phyloP scores from a whole-genome alignment of 2,797 vertebrate species.

The Notoglanidium macrostoma region DNA sequence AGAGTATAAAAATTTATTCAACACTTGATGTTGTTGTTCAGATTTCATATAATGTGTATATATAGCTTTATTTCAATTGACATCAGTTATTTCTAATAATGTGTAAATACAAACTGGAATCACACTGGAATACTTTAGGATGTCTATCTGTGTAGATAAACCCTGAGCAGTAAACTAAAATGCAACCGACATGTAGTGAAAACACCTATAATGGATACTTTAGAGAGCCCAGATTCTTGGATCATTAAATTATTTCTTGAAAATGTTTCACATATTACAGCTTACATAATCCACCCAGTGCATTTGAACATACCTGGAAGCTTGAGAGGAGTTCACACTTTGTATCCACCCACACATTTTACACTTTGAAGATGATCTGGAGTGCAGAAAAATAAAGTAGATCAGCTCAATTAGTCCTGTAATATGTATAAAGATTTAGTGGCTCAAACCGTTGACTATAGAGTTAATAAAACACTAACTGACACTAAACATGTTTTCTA shows the following conservation, averaged over 20 bases:
- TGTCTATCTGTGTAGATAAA: neutral
- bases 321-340: constrained; percentile 18
- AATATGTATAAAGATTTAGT: neutral
- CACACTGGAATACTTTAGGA: neutral
- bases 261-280: neutral
- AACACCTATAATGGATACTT: neutral
- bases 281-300: neutral
- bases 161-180: neutral
- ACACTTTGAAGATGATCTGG: constrained; percentile 17
- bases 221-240: neutral
- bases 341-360: constrained; percentile 7
- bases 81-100: neutral
- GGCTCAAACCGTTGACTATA: neutral
- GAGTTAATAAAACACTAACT: neutral
- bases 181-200: neutral
- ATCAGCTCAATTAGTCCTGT: neutral
- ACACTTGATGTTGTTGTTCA: neutral
- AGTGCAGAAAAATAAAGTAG: constrained; percentile 1
- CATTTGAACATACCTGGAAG: constrained; percentile 13
- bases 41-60: neutral
- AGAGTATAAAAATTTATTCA: neutral
- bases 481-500: neutral
- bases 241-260: neutral
- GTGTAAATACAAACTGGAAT: neutral
- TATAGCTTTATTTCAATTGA: neutral